Evolutionary conservation across 2,797 vertebrate genomes (phyloP).

Genomic region (Iguana delicatissima): DNA sequence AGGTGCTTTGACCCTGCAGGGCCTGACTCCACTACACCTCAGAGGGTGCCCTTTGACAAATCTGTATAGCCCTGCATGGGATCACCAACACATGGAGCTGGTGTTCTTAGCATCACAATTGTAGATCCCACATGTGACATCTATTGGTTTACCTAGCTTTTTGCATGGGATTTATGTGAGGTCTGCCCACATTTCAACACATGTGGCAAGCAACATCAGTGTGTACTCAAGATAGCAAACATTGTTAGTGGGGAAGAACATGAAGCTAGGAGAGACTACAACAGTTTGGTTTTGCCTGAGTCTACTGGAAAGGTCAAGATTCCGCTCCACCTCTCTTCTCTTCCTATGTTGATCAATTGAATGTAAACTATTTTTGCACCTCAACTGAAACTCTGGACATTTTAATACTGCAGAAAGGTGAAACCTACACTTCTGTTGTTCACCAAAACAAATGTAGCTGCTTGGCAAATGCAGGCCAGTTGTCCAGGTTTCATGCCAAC

Average conservation of each 20-base stretch:
- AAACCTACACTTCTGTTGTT: constrained; percentile 66
- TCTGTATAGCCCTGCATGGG: not conserved
- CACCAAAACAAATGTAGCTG: constrained; percentile 70
- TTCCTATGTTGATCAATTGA: too few species aligned
- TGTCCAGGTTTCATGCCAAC: constrained; percentile 55
- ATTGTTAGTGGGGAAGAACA: too few species aligned
- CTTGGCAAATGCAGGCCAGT: constrained; percentile 70
- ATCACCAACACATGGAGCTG: not conserved
- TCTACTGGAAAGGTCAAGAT: too few species aligned
- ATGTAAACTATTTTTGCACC: not conserved
- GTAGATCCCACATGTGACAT: not conserved
- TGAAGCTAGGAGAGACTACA: too few species aligned
- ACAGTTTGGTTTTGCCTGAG: too few species aligned
- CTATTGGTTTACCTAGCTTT: not conserved
- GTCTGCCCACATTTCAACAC: accelerated
- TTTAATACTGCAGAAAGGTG: constrained; percentile 55
- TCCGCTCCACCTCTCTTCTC: too few species aligned
- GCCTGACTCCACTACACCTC: too few species aligned
- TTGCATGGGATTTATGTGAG: not conserved
- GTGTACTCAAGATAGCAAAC: too few species aligned
- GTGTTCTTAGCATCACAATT: not conserved
- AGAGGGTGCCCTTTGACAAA: not conserved
- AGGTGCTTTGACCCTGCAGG: too few species aligned
- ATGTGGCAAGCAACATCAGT: too few species aligned
- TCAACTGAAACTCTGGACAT: constrained; percentile 59